A percentile compares a stretch with the other conserved stretches of the same genome.
phyloP scores from a whole-genome alignment of 2,113 vertebrate genomes.

The Lycaon pictus region DNA sequence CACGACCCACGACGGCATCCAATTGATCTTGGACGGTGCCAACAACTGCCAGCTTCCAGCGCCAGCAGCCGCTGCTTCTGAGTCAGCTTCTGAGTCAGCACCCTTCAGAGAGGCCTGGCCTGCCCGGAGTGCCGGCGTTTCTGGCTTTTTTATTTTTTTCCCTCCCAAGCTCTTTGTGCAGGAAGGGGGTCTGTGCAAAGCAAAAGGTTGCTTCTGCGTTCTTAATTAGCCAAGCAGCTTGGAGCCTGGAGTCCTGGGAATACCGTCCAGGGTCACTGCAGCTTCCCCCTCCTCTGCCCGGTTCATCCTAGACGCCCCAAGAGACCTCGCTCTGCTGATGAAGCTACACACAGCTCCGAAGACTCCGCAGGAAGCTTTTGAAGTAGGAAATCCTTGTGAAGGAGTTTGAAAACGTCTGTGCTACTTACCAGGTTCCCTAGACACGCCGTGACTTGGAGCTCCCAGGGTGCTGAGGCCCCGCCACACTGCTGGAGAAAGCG shows the following conservation, averaged over 20 bases:
- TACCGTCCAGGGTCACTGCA: constrained; percentile 23
- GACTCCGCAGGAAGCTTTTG: neutral
- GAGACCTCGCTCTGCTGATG: constrained; percentile 35
- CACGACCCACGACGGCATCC: neutral
- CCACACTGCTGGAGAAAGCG: neutral
- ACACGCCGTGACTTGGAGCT: neutral
- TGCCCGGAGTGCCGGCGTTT: neutral
- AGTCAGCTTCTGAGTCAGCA: constrained; percentile 59
- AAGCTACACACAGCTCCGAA: neutral
- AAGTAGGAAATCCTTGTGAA: neutral
- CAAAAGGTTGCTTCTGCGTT: constrained; percentile 51
- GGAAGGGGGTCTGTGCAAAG: constrained; percentile 29
- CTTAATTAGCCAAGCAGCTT: constrained; percentile 56
- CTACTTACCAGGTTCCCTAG: constrained; percentile 49
- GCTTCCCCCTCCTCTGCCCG: neutral
- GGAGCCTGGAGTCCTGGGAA: constrained; percentile 37
- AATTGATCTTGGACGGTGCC: constrained; percentile 72
- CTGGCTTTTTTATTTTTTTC: neutral
- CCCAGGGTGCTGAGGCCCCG: too few relatives aligned
- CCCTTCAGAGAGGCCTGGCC: neutral
- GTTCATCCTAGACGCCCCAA: constrained; percentile 18
- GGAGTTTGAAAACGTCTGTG: neutral
- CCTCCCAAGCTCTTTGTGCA: neutral
- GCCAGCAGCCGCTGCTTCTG: constrained; percentile 67
- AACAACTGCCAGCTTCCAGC: constrained; percentile 40